These are phyloP conservation scores for Oreochromis aureus DNA, from an alignment of 2,113 vertebrate genomes.

Conservation along the genomic window DNA sequence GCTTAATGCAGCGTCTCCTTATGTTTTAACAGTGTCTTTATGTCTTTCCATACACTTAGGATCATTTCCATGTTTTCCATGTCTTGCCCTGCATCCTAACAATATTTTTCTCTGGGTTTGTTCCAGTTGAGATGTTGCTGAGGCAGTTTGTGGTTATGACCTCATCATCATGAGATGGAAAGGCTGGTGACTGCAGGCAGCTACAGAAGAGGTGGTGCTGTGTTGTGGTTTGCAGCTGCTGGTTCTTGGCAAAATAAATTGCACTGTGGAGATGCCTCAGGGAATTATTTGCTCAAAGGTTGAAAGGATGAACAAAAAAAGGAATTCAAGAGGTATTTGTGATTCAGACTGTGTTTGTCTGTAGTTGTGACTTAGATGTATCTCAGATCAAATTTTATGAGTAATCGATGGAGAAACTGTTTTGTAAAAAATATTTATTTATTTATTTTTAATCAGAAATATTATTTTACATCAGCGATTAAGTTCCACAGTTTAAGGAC, in stretches of 20 bases:
- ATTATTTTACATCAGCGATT: neutral
- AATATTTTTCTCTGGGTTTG: slow-evolving; percentile 8
- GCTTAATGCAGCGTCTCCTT: neutral
- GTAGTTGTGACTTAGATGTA: neutral
- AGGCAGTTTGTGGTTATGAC: slow-evolving; percentile 31
- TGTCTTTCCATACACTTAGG: neutral
- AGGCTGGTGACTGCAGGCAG: slow-evolving; percentile 28
- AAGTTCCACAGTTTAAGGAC: neutral
- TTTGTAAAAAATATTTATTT: fast-evolving
- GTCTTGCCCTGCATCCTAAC: neutral
- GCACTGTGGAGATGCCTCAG: neutral
- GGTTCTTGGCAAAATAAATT: neutral
- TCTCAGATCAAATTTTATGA: neutral
- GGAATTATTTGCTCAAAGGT: neutral
- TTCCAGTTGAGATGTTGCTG: slow-evolving; percentile 38
- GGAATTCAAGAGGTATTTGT: neutral
- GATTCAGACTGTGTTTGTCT: neutral
- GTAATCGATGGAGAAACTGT: neutral
- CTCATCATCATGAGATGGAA: slow-evolving; percentile 40
- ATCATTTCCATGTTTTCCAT: neutral
- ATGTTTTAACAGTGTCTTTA: neutral
- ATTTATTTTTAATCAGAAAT: neutral
- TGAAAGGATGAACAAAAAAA: neutral
- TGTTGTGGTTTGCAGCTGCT: slow-evolving; percentile 27
- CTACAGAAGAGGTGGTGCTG: neutral